Evolutionary conservation across 2,797 vertebrate species (phyloP), one percentile per base, ranked within the genome.

Genomic region (Enteromius viviparus): DNA sequence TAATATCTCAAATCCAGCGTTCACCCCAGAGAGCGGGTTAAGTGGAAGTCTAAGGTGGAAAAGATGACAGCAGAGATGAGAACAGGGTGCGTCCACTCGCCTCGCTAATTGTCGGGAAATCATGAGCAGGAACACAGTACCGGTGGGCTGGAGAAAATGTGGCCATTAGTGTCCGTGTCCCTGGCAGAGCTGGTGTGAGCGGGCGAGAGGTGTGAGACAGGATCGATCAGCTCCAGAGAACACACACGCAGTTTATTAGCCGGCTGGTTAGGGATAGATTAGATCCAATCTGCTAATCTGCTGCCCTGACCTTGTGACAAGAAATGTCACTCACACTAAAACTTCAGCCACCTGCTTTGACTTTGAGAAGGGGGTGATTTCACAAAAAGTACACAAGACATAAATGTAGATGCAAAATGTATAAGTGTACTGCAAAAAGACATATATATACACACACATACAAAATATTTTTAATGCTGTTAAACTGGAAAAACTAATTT

Each of bases 21-120:
- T 82, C 47, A 76, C 32, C 79, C 62, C 62, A 42, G 62, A 76
- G 49, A 82, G 72, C 74, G 94, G 94, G 94, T 94, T 94, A 94
- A 94, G 93, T 89, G 92, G 92, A 92, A 23, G 80, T 21, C 49
- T 82, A 49, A 62, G 60, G 58, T 69, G 71, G 15, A 37, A 51
- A 79, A 71, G 45, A 64, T 84, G 80, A 66, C 70, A 82, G 66
- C 66, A 72, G 55, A 62, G 29, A 49, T 78, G 82, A 78, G 45
- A 42, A 72, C 55, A 49, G 55, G 62, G 29, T 42, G n/a, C 45
- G 45, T 72, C 42, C 66, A 65, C 58, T 58, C 9, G 32, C 65
- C 66, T 77, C 51, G 51, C 87, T 88, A 89, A 88, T 88, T 88
- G 84, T 84, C 51, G 66, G 88, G 75, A 85, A 87, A 87, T 88